Base-by-base conservation (phyloP, 2,888 invertebrate genomes). In the Argyra leucocephala region DNA sequence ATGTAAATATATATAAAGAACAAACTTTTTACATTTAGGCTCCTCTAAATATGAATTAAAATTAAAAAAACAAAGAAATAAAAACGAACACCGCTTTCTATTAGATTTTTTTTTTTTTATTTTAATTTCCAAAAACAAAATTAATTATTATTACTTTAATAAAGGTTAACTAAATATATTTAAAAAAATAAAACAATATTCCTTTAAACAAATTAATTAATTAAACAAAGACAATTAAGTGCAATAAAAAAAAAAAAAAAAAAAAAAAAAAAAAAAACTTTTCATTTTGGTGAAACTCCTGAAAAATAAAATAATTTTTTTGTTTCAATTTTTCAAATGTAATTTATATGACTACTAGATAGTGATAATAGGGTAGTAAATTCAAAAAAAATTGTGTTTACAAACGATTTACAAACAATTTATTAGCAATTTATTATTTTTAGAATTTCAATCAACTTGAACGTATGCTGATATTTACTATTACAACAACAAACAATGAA, bases 21-120 rank as follows among this genome's bases (percentile, higher is more conserved):
- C 23, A 59, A 59, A 59, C 59, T 59, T 69, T 69, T 67, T 68
- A 71, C 70, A 71, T 71, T 71, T 71, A 71, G 70, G 71, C 70
- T 71, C 70, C 71, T 71, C 71, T 70, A 71, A 62, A 37, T 65
- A 65, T 63, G 66, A 67, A 66, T 61, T 63, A 69, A 36, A 65
- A 22, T 48, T 21, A 59, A 36, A 65, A 22, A 59, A 22, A 59
- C 23, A 57, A 68, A 62, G 22, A 36, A 26, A 36, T 24, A n/a
- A n/a, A 65, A 65, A 65, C 58, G 65, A 65, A 69, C 67, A 69
- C 67, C 59, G 59, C 59, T 59, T 59, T 59, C 59, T 59, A 59
- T 59, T 59, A 23, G 12, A 22, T 4, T 24, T 23, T 24, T 23
- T 15, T 1, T 22, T 1, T 23, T 23, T 18, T 59, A 23, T 18